These are phyloP conservation scores for Liodrosophila aerea DNA, from an alignment of 2,888 invertebrate genomes.

Conservation along the genomic window DNA sequence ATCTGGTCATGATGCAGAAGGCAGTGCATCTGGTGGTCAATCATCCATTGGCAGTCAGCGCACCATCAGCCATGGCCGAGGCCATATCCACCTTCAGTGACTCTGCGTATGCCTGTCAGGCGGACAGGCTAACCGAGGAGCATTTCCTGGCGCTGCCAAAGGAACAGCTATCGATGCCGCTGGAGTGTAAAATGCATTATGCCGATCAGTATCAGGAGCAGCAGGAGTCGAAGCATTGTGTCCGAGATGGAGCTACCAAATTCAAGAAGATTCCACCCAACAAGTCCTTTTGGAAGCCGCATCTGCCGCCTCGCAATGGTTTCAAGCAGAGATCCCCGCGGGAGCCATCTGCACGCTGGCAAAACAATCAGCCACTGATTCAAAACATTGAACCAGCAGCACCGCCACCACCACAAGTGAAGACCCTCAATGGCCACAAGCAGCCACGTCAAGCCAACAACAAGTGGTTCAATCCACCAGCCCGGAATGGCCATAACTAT, in stretches of 20 bases:
- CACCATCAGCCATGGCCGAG: neutral
- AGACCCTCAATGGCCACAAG: constrained; percentile 11
- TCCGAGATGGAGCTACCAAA: neutral
- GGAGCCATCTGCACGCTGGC: neutral
- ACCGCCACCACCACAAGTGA: neutral
- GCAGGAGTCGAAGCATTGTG: neutral
- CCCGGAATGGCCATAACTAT: neutral
- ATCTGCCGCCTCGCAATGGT: neutral
- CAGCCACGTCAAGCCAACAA: neutral
- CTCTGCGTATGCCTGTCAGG: constrained; percentile 1
- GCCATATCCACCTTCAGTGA: constrained; percentile 19
- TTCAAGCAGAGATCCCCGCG: neutral
- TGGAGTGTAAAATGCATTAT: constrained; percentile 29
- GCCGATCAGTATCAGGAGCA: neutral
- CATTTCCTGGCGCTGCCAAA: constrained; percentile 43
- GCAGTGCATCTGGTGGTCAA: constrained; percentile 30
- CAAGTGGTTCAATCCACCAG: neutral
- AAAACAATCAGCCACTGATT: neutral
- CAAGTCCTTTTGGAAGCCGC: neutral
- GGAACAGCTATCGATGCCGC: constrained; percentile 22
- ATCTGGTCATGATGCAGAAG: constrained; percentile 37
- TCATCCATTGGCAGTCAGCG: no score
- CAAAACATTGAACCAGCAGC: neutral
- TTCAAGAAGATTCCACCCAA: neutral
- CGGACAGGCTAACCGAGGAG: constrained; percentile 13